A percentile compares a stretch with the other conserved stretches of the same genome.
phyloP scores from a whole-genome alignment of 2,113 vertebrate species.

The Stigmatopora argus region DNA sequence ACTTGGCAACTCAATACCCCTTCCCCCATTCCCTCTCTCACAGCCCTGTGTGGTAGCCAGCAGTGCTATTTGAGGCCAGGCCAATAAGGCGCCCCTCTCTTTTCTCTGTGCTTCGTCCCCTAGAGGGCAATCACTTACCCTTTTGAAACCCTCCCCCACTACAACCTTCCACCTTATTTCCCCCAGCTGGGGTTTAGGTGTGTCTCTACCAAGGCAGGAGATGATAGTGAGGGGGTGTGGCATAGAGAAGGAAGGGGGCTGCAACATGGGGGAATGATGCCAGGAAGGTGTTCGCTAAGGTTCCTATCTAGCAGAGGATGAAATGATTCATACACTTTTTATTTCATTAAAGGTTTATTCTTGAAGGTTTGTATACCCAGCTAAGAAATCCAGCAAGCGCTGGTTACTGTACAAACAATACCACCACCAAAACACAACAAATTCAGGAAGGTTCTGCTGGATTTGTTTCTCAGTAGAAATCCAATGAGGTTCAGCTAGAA shows the following conservation, averaged over 20 bases:
- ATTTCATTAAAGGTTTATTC: not conserved
- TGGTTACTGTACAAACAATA: no score
- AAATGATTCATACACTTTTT: slow-evolving; percentile 64
- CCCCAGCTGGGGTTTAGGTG: slow-evolving; percentile 63
- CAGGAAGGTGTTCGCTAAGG: slow-evolving; percentile 11
- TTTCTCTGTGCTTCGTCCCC: slow-evolving; percentile 65
- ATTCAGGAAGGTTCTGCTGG: no score
- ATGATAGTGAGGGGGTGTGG: slow-evolving; percentile 14
- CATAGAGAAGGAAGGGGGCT: slow-evolving; percentile 21
- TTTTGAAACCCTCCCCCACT: slow-evolving; percentile 68
- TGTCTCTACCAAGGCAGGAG: slow-evolving; percentile 49
- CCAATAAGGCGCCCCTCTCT: slow-evolving; percentile 65
- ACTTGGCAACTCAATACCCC: slow-evolving; percentile 32
- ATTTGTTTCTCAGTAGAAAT: no score
- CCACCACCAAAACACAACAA: not conserved
- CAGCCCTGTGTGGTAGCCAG: slow-evolving; percentile 60
- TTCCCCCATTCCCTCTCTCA: slow-evolving; percentile 7
- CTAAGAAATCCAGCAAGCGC: not conserved
- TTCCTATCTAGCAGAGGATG: slow-evolving; percentile 44
- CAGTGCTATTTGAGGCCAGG: slow-evolving; percentile 61
- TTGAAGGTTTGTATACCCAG: slow-evolving; percentile 20
- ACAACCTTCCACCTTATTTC: slow-evolving; percentile 46
- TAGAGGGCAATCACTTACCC: slow-evolving; percentile 79
- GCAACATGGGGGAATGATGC: slow-evolving; percentile 24
- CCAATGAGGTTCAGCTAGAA: no score